phyloP scores from a whole-genome alignment of 2,113 vertebrate species.

The Rhegmatorhina hoffmannsi region DNA sequence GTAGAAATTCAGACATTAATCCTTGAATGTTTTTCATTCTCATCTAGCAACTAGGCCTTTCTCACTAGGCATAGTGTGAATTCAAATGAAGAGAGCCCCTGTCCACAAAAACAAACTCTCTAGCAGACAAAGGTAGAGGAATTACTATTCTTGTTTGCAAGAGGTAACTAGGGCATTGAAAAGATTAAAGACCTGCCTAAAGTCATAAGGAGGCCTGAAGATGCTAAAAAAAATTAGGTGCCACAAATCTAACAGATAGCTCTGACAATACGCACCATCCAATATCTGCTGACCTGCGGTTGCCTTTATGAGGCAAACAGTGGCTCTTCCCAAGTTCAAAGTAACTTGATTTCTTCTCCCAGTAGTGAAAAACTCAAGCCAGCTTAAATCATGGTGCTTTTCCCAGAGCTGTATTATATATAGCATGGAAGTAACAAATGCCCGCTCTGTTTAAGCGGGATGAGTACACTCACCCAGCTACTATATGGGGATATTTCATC shows the following conservation, averaged over 20 bases:
- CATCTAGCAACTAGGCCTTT: neutral
- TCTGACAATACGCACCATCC: neutral
- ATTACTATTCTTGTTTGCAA: neutral
- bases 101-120: neutral
- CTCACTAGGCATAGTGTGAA: neutral
- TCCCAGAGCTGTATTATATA: neutral
- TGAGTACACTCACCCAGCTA: conserved; percentile 84
- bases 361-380: neutral
- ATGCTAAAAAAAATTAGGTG: neutral
- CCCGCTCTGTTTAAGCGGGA: neutral
- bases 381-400: neutral
- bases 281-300: neutral
- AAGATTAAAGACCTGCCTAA: neutral
- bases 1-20: neutral
- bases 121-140: neutral
- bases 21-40: neutral
- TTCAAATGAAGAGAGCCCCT: neutral
- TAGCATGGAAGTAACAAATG: neutral
- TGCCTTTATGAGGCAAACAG: neutral
- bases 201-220: neutral
- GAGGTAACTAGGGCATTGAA: neutral
- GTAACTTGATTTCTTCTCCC: neutral
- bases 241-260: neutral
- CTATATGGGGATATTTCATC: conserved; percentile 94
- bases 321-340: neutral